Conservation (phyloP, 2,113 vertebrate species). For the Daphoenositta chrysoptera region DNA sequence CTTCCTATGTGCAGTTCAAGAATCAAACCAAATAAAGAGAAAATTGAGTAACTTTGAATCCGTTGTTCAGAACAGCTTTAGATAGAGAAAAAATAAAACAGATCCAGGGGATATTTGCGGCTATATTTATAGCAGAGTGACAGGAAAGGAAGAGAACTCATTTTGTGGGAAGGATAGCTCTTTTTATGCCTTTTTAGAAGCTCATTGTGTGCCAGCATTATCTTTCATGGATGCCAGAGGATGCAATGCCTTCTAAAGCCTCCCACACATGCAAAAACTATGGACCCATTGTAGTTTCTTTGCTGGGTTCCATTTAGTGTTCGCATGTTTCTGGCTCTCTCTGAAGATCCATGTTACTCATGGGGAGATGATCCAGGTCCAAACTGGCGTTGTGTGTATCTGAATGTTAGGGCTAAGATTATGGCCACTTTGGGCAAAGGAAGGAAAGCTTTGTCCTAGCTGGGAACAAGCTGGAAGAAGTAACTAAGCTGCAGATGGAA, state of each 20-base stretch:
- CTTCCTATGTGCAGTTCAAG: conserved; percentile 24
- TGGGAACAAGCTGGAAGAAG: not conserved
- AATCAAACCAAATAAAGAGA: conserved; percentile 63
- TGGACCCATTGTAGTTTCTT: not conserved
- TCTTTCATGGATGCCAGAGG: conserved; percentile 19
- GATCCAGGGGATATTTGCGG: conserved; percentile 23
- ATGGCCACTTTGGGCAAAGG: not conserved
- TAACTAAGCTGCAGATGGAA: not conserved
- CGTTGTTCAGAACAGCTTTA: not conserved
- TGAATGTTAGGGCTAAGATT: not conserved
- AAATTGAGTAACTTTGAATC: conserved; percentile 21
- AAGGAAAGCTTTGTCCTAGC: not conserved
- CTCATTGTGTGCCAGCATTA: conserved; percentile 14
- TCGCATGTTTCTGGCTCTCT: not conserved
- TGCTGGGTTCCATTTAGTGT: not conserved
- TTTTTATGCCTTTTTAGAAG: conserved; percentile 53
- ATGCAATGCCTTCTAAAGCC: conserved; percentile 24
- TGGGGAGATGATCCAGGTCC: not conserved
- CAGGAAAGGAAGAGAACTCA: conserved; percentile 34
- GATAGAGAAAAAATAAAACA: conserved; percentile 28
- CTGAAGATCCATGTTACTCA: not conserved
- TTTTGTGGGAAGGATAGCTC: conserved; percentile 21
- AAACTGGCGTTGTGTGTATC: not conserved
- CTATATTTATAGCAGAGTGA: conserved; percentile 46
- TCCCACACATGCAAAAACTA: not conserved